phyloP scores from a whole-genome alignment of 2,888 invertebrate species.

The Ornithoptera priamus region DNA sequence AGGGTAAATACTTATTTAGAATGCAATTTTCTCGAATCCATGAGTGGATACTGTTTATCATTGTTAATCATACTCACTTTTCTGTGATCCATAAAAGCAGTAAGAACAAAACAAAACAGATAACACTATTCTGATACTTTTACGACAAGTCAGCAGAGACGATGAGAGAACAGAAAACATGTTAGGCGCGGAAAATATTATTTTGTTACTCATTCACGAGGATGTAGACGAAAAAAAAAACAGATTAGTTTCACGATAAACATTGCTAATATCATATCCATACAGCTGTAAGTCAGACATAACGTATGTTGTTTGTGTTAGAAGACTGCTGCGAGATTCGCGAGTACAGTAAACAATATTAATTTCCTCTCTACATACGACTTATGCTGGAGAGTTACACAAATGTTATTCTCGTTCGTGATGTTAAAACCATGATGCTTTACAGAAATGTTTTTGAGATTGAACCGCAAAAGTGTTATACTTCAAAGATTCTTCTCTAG shows the following conservation, averaged over 20 bases:
- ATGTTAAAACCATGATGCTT: conserved; percentile 4
- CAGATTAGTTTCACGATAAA: neutral
- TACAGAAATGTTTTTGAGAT: neutral
- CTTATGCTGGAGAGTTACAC: conserved; percentile 8
- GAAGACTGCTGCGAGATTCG: neutral
- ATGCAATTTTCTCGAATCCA: too few relatives aligned
- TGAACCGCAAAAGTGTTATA: neutral
- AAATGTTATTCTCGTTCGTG: conserved; percentile 5
- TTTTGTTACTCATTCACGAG: neutral
- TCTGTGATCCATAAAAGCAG: neutral
- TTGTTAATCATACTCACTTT: too few relatives aligned
- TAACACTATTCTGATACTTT: neutral
- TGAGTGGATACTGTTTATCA: too few relatives aligned
- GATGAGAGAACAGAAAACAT: neutral
- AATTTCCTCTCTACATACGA: conserved; percentile 11
- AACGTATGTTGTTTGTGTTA: neutral
- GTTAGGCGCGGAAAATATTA: neutral
- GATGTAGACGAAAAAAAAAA: neutral
- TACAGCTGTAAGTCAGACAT: neutral
- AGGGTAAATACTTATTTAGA: too few relatives aligned
- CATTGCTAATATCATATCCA: neutral
- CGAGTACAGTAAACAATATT: conserved; percentile 17
- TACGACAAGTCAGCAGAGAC: neutral
- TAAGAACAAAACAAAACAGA: neutral
- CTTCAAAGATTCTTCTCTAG: neutral